A percentile compares a stretch with the other conserved stretches of the same genome.
These are phyloP conservation scores for Macrocentrus cingulum DNA, from an alignment of 1,140 invertebrate genomes.

Conservation along the genomic window DNA sequence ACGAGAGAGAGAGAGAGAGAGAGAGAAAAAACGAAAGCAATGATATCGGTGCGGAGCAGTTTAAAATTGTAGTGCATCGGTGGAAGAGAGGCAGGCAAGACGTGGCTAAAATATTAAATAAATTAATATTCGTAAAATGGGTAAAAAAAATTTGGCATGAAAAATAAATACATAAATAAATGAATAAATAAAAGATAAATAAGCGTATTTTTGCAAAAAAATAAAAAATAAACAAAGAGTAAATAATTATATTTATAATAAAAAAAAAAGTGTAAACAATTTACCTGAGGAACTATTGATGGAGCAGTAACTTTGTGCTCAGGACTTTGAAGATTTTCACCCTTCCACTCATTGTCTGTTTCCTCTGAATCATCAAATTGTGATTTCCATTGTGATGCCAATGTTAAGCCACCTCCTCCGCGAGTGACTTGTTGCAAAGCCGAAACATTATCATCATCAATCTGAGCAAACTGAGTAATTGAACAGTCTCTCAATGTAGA, in stretches of 20 bases:
- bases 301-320: conserved; percentile 62
- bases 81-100: conserved; percentile 31
- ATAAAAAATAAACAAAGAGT: too few relatives aligned
- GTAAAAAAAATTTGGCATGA: too few relatives aligned
- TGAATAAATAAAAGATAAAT: too few relatives aligned
- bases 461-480: conserved; percentile 88
- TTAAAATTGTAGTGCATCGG: conserved; percentile 31
- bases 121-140: conserved; percentile 3
- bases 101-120: conserved; percentile 41
- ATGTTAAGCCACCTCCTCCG: conserved; percentile 74
- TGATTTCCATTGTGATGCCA: conserved; percentile 91
- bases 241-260: conserved; percentile 1
- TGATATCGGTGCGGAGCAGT: conserved; percentile 21
- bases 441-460: conserved; percentile 91
- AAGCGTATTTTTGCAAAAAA: too few relatives aligned
- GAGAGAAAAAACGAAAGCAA: too few relatives aligned
- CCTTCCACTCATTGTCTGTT: conserved; percentile 90
- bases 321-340: conserved; percentile 73
- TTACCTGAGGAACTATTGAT: conserved; percentile 47
- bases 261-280: not conserved
- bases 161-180: too few relatives aligned
- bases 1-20: too few relatives aligned
- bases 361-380: conserved; percentile 93
- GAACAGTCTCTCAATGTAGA: conserved; percentile 60
- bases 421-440: conserved; percentile 81